Conservation (phyloP, 92 coral and sea anemone species). For the Porites divaricata region DNA sequence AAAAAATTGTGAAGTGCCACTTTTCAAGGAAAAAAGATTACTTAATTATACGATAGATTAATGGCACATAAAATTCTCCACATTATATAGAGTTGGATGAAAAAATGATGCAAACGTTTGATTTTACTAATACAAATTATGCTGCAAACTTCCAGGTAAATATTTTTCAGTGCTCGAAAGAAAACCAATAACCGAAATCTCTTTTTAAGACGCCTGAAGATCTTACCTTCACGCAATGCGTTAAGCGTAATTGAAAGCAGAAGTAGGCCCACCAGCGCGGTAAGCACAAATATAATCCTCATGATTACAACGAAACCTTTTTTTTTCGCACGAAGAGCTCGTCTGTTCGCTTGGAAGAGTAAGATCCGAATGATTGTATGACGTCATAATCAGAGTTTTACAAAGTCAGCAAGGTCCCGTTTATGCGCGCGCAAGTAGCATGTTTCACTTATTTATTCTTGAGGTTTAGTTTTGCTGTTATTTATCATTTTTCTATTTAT, state of each 20-base stretch:
- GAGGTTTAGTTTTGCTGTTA: no score
- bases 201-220: neutral
- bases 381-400: neutral
- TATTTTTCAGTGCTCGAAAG: no score
- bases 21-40: no score
- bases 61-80: no score
- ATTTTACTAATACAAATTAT: no score
- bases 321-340: neutral
- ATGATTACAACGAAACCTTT: neutral
- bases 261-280: neutral
- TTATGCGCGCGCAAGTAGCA: neutral
- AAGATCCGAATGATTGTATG: neutral
- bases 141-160: no score
- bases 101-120: no score
- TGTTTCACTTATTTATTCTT: neutral
- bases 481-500: no score
- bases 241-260: neutral
- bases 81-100: no score
- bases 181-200: no score
- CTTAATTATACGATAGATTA: no score
- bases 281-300: neutral
- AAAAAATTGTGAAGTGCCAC: no score
- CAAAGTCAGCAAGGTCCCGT: neutral
- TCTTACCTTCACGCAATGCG: neutral
- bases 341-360: neutral